Evolutionary conservation across 2,797 vertebrate genomes (phyloP).

Genomic region (Artibeus jamaicensis): DNA sequence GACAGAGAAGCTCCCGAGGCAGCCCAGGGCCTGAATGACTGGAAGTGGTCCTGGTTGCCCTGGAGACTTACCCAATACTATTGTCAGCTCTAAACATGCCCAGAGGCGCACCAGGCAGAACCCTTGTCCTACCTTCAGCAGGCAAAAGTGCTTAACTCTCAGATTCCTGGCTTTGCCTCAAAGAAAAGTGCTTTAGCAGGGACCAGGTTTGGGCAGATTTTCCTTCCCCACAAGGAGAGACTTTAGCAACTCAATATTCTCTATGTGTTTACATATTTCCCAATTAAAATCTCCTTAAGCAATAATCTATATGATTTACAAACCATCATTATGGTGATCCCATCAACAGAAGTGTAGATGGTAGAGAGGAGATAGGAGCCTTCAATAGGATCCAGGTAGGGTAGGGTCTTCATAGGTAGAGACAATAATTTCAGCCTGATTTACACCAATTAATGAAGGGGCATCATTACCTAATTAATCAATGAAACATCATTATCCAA

Average conservation of each 20-base stretch:
- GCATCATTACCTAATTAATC: not conserved
- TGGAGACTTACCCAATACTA: not conserved
- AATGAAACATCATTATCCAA: too few relatives aligned
- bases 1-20: not conserved
- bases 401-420: not conserved
- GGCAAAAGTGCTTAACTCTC: not conserved
- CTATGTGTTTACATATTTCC: not conserved
- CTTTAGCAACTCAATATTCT: not conserved
- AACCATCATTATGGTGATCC: not conserved
- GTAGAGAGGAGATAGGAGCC: not conserved
- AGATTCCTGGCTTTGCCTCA: conserved; percentile 8
- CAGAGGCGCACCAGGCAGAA: not conserved
- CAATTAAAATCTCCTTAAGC: not conserved
- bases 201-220: not conserved
- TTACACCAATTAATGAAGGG: not conserved
- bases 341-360: not conserved
- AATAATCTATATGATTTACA: not conserved
- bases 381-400: not conserved
- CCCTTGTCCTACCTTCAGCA: not conserved
- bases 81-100: not conserved
- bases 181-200: conserved; percentile 22
- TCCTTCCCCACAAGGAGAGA: not conserved
- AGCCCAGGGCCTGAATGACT: not conserved
- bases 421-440: not conserved
- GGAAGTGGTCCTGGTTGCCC: conserved; percentile 22